A percentile compares a stretch with the other conserved stretches of the same genome.
Evolutionary conservation across 2,113 vertebrate genomes (phyloP).

Genomic region (Motacilla tschutschensis): DNA sequence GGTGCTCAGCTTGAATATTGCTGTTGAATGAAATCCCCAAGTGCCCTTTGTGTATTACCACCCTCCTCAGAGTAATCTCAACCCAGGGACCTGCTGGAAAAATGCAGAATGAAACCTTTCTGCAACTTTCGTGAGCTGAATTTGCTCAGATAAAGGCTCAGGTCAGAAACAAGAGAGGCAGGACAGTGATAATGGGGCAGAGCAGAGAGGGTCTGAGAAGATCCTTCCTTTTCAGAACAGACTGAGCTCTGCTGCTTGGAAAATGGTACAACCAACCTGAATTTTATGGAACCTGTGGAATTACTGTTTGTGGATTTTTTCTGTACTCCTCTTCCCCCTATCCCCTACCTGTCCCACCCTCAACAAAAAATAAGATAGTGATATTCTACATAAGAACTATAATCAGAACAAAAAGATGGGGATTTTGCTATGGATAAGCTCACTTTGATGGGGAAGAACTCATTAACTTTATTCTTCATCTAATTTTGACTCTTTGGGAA

Average conservation of each 20-base stretch:
- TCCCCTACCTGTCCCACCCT: fast-evolving
- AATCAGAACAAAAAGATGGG: background rate
- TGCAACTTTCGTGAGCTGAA: background rate
- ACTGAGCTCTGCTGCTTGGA: background rate
- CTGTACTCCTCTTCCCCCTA: fast-evolving
- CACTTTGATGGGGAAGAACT: background rate
- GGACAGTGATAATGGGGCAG: fast-evolving
- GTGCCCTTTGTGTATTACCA: fast-evolving
- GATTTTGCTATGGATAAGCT: background rate
- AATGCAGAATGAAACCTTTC: background rate
- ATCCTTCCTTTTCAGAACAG: background rate
- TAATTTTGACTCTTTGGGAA: background rate
- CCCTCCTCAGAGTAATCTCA: fast-evolving
- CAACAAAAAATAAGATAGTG: fast-evolving
- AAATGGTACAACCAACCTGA: background rate
- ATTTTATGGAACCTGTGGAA: background rate
- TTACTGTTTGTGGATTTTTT: background rate
- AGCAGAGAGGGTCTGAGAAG: background rate
- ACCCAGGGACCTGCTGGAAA: background rate
- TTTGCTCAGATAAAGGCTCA: background rate
- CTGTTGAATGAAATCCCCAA: background rate
- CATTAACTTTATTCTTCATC: background rate
- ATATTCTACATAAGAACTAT: background rate
- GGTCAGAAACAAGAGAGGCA: background rate
- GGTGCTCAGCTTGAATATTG: background rate